Evolutionary conservation across 2,113 vertebrate species (phyloP).

Genomic region (Psophia crepitans): DNA sequence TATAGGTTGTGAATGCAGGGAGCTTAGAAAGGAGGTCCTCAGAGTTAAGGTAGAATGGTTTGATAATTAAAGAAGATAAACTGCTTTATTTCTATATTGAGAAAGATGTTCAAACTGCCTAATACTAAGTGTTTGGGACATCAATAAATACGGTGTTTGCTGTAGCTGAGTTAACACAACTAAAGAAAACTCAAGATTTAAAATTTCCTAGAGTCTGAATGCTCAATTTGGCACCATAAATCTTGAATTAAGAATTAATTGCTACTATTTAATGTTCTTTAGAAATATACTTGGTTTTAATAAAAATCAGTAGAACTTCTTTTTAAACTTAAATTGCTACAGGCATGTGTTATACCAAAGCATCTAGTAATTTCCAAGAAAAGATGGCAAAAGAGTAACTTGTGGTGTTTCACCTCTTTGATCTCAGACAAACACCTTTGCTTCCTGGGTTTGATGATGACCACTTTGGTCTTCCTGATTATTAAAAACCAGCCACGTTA

Average conservation of each 20-base stretch:
- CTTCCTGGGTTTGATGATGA: neutral
- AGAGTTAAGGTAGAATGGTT: neutral
- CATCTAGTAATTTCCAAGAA: neutral
- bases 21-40: neutral
- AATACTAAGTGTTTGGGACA: neutral
- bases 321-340: neutral
- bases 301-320: neutral
- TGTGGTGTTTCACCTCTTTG: neutral
- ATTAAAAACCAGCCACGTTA: neutral
- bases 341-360: neutral
- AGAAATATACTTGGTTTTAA: neutral
- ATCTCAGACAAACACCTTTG: neutral
- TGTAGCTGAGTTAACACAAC: neutral
- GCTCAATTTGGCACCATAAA: neutral
- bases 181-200: neutral
- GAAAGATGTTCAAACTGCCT: neutral
- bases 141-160: neutral
- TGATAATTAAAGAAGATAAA: neutral
- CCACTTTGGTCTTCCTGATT: neutral
- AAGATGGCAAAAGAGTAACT: neutral
- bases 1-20: neutral
- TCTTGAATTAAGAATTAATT: neutral
- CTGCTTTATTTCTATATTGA: neutral
- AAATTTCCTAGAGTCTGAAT: neutral
- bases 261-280: neutral